These are phyloP conservation scores for Leguminivora glycinivorella DNA, from an alignment of 1,140 invertebrate genomes.

Conservation along the genomic window DNA sequence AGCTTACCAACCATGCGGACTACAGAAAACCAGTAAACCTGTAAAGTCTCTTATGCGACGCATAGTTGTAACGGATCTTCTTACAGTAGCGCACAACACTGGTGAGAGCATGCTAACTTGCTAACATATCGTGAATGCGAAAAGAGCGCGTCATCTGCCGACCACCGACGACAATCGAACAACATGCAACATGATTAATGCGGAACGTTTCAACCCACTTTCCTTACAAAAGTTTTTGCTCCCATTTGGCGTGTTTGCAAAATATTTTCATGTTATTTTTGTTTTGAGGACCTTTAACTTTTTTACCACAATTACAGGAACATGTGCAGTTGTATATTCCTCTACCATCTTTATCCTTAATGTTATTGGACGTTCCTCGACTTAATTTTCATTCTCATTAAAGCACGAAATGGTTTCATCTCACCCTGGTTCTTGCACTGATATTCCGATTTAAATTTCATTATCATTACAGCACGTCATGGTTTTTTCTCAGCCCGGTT, in stretches of 20 bases:
- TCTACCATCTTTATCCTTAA: too few species aligned
- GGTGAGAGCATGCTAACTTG: slow-evolving; percentile 36
- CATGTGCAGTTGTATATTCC: too few species aligned
- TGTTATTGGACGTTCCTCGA: too few species aligned
- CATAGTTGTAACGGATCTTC: not conserved
- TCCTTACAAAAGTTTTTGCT: not conserved
- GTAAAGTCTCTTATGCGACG: not conserved
- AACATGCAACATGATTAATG: slow-evolving; percentile 70
- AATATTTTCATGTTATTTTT: not conserved
- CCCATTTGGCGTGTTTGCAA: slow-evolving; percentile 3
- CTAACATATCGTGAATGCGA: slow-evolving; percentile 15
- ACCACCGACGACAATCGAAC: slow-evolving; percentile 35
- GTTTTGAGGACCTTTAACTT: too few species aligned
- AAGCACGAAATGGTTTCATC: too few species aligned
- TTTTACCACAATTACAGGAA: too few species aligned
- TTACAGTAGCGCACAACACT: slow-evolving; percentile 34
- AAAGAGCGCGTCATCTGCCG: slow-evolving; percentile 28
- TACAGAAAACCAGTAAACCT: not conserved
- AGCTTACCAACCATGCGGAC: not conserved
- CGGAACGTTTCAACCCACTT: not conserved
- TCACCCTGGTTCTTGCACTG: too few species aligned
- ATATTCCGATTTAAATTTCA: too few species aligned
- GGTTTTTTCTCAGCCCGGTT: too few species aligned
- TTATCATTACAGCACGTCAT: too few species aligned
- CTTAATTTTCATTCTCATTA: too few species aligned